A percentile compares a stretch with the other conserved stretches of the same genome.
phyloP scores from a whole-genome alignment of 1,140 invertebrate genomes.

The Dufourea novaeangliae region DNA sequence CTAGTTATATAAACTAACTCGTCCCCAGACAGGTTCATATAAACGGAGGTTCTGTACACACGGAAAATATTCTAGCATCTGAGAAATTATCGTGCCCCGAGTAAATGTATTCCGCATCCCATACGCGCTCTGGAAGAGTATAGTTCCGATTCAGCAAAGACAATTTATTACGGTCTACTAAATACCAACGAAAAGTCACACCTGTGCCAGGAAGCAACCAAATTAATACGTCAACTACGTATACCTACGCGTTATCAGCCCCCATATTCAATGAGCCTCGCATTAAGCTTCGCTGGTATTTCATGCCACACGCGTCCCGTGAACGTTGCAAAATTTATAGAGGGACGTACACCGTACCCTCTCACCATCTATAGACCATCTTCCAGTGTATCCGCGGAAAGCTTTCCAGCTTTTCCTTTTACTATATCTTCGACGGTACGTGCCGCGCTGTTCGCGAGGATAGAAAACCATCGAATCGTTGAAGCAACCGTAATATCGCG shows the following conservation, averaged over 20 bases:
- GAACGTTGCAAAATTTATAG: slow-evolving; percentile 32
- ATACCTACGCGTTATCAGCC: slow-evolving; percentile 37
- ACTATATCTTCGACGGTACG: not conserved
- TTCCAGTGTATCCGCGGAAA: not conserved
- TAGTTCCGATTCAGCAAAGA: not conserved
- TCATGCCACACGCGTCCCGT: slow-evolving; percentile 9
- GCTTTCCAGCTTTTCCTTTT: not conserved
- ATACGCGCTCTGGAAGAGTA: too few species aligned
- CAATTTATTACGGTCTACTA: slow-evolving; percentile 31
- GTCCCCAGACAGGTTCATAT: too few species aligned
- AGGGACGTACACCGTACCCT: not conserved
- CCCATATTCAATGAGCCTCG: slow-evolving; percentile 37
- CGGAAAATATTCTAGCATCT: too few species aligned
- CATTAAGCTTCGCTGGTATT: slow-evolving; percentile 45
- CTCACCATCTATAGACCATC: not conserved
- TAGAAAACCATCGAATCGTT: not conserved
- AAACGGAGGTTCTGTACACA: too few species aligned
- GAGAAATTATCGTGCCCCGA: too few species aligned
- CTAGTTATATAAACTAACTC: too few species aligned
- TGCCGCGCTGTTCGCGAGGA: not conserved
- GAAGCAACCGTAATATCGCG: not conserved
- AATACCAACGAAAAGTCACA: slow-evolving; percentile 51
- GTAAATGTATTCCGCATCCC: not conserved
- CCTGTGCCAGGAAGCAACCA: slow-evolving; percentile 16
- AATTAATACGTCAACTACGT: slow-evolving; percentile 55